Evolutionary conservation across 2,797 vertebrate species (phyloP).

Genomic region (Enteromius fasciolatus): DNA sequence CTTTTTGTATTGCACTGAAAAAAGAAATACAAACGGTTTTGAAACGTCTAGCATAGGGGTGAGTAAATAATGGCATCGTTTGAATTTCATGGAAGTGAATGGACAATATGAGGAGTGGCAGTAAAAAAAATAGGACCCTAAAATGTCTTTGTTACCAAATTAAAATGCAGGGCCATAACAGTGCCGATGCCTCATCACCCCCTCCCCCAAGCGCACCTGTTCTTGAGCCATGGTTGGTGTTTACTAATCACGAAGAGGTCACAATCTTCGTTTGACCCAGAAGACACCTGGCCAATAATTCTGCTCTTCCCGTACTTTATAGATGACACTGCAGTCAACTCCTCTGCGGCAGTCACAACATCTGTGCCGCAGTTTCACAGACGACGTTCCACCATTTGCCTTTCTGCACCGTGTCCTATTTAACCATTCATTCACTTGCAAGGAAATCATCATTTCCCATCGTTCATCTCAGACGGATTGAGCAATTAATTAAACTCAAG

Average conservation of each 20-base stretch:
- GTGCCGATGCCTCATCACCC: neutral
- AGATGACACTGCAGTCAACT: constrained; percentile 21
- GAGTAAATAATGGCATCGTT: neutral
- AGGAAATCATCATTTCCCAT: constrained; percentile 41
- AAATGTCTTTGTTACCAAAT: constrained; percentile 23
- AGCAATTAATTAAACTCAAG: constrained; percentile 57
- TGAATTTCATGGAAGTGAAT: neutral
- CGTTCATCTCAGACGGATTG: constrained; percentile 50
- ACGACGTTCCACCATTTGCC: neutral
- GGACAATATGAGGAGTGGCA: neutral
- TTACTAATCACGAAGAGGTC: constrained; percentile 51
- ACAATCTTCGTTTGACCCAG: constrained; percentile 39
- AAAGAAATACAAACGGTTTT: neutral
- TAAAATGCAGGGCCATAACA: constrained; percentile 43
- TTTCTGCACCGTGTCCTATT: constrained; percentile 18
- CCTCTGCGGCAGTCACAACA: constrained; percentile 43
- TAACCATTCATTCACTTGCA: constrained; percentile 42
- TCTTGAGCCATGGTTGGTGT: constrained; percentile 45
- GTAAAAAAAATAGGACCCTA: constrained; percentile 6
- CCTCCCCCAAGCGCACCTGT: constrained; percentile 15
- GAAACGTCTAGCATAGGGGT: neutral
- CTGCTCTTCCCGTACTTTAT: constrained; percentile 22
- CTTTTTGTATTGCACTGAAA: neutral
- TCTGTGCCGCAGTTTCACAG: constrained; percentile 37
- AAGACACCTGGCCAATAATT: constrained; percentile 42